Percentiles rank a stretch among this genome's conserved stretches.
phyloP scores from a whole-genome alignment of 2,888 invertebrate species.

The Matsumyia berberina region DNA sequence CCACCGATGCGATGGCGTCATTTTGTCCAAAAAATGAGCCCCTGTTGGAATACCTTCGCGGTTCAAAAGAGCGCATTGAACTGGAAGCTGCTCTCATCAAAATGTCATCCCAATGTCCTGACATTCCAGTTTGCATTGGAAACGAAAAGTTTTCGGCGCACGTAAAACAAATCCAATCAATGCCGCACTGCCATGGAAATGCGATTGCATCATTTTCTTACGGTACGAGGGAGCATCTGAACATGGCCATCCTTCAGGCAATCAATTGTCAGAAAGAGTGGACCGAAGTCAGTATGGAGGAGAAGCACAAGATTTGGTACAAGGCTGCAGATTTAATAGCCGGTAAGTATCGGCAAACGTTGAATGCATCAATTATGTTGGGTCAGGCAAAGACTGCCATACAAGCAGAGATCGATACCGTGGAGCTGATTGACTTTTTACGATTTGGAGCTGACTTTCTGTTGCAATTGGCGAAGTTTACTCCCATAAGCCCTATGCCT shows the following conservation, averaged over 20 bases:
- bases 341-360: conserved; percentile 91
- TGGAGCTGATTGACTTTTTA: conserved; percentile 97
- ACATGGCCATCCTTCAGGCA: conserved; percentile 92
- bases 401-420: conserved; percentile 98
- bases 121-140: conserved; percentile 97
- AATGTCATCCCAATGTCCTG: conserved; percentile 88
- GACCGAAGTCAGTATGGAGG: conserved; percentile 92
- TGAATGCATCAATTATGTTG: conserved; percentile 98
- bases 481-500: conserved; percentile 91
- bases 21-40: conserved; percentile 88
- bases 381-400: conserved; percentile 97
- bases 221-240: conserved; percentile 91
- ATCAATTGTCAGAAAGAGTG: conserved; percentile 91
- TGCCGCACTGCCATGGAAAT: conserved; percentile 94
- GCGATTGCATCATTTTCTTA: conserved; percentile 95
- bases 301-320: conserved; percentile 92
- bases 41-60: conserved; percentile 89
- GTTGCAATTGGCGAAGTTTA: conserved; percentile 38
- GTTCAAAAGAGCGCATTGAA: conserved; percentile 91
- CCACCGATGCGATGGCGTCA: background rate
- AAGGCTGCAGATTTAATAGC: conserved; percentile 95
- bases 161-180: conserved; percentile 90
- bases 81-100: conserved; percentile 89
- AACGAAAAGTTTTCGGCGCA: conserved; percentile 91
- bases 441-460: conserved; percentile 90